These are phyloP conservation scores for Lampris megalopsis DNA, from an alignment of 2,113 vertebrate species.

Conservation along the genomic window DNA sequence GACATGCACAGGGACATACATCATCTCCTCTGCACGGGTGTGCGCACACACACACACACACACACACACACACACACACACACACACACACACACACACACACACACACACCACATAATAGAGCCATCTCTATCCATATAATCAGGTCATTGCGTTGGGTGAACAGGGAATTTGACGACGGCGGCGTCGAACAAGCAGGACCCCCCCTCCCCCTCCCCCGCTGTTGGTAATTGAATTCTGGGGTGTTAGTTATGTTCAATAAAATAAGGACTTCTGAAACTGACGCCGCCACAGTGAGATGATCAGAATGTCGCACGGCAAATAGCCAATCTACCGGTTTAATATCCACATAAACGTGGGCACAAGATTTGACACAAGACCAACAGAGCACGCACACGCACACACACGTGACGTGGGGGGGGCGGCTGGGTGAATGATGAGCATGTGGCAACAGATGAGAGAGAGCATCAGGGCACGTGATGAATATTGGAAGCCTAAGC, in stretches of 20 bases:
- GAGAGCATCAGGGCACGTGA: conserved; percentile 57
- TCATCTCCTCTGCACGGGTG: too few species aligned
- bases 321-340: neutral
- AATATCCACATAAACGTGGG: neutral
- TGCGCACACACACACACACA: neutral
- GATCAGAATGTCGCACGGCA: neutral
- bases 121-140: conserved; percentile 4
- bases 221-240: neutral
- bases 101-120: neutral
- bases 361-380: conserved; percentile 1
- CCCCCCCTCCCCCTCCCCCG: neutral
- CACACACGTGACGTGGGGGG: conserved; percentile 25
- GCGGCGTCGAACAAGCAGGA: neutral
- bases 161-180: neutral
- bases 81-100: conserved; percentile 21
- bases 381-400: conserved; percentile 13
- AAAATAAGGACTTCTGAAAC: too few species aligned
- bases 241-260: too few species aligned
- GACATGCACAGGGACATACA: too few species aligned
- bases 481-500: conserved; percentile 70
- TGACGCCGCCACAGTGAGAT: too few species aligned
- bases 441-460: conserved; percentile 68
- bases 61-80: conserved; percentile 1
- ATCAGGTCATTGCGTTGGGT: conserved; percentile 14
- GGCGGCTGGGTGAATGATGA: conserved; percentile 58